Conservation (phyloP, 2,888 invertebrate genomes). For the Bhutanitis thaidina region DNA sequence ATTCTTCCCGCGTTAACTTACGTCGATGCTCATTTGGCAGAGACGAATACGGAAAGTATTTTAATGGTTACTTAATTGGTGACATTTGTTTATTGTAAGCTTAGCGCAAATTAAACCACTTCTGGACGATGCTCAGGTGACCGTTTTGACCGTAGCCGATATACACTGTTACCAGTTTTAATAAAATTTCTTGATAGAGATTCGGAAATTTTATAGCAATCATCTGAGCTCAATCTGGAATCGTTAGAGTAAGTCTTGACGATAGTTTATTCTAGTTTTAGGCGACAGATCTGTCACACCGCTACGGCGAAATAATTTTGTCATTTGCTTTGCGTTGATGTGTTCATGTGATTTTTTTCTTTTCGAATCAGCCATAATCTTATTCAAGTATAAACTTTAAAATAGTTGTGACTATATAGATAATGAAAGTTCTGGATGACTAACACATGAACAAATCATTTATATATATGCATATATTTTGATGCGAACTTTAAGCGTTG, state of each 20-base stretch:
- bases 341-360: conserved; percentile 38
- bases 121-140: conserved; percentile 38
- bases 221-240: conserved; percentile 30
- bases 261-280: conserved; percentile 65
- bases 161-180: neutral
- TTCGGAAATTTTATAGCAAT: conserved; percentile 5
- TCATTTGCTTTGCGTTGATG: conserved; percentile 51
- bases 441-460: conserved; percentile 18
- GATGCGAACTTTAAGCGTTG: conserved; percentile 21
- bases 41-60: conserved; percentile 24
- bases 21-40: conserved; percentile 28
- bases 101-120: conserved; percentile 58
- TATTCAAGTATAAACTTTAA: no score
- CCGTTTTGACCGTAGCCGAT: conserved; percentile 6
- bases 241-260: conserved; percentile 53
- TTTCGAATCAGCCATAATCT: no score
- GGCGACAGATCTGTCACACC: conserved; percentile 68
- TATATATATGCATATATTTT: neutral
- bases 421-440: no score
- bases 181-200: neutral
- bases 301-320: conserved; percentile 57
- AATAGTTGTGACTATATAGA: no score
- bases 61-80: conserved; percentile 29
- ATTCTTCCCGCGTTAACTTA: conserved; percentile 54
- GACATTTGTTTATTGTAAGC: conserved; percentile 52